Evolutionary conservation across 1,140 invertebrate species (phyloP).

Genomic region (Andrena cerasifolii): DNA sequence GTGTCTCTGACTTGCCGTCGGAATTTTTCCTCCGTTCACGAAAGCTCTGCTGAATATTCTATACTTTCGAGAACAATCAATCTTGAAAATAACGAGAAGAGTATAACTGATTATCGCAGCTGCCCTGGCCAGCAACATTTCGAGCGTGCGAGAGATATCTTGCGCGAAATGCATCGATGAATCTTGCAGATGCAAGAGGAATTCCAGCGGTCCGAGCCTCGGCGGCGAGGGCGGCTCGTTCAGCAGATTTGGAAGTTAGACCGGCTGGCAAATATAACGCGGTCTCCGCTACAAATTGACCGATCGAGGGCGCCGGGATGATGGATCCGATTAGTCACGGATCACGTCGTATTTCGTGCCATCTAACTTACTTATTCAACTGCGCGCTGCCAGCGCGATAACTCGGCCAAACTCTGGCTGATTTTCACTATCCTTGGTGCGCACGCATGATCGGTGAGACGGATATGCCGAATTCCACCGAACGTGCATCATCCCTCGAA

Average conservation of each 20-base stretch:
- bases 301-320: constrained; percentile 52
- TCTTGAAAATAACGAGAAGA: too few species aligned
- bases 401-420: constrained; percentile 37
- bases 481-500: too few species aligned
- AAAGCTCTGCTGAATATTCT: too few species aligned
- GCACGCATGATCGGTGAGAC: too few species aligned
- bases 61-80: too few species aligned
- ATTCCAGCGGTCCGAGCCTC: not conserved
- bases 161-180: not conserved
- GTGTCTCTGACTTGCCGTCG: too few species aligned
- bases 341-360: constrained; percentile 52
- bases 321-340: constrained; percentile 71
- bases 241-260: constrained; percentile 6
- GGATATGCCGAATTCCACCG: too few species aligned
- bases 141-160: not conserved
- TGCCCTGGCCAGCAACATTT: not conserved
- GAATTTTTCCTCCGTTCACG: too few species aligned
- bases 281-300: constrained; percentile 32
- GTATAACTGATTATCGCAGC: too few species aligned
- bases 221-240: not conserved
- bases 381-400: constrained; percentile 14
- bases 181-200: not conserved
- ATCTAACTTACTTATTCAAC: constrained; percentile 58
- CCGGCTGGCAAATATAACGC: not conserved
- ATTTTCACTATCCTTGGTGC: constrained; percentile 5